These are phyloP conservation scores for Pomacea canaliculata DNA, from an alignment of 2,888 invertebrate species.

Conservation along the genomic window DNA sequence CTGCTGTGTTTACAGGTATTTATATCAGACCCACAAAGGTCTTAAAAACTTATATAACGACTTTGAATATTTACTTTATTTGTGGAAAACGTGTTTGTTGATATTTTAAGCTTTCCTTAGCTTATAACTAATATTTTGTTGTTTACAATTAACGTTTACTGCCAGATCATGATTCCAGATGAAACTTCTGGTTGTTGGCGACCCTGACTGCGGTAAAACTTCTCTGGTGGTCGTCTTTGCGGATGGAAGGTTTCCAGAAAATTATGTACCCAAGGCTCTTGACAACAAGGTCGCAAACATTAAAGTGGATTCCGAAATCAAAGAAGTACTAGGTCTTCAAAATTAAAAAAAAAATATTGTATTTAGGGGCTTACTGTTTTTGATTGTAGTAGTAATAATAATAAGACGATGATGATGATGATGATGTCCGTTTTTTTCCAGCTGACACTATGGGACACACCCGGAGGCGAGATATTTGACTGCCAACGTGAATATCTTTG, in stretches of 20 bases:
- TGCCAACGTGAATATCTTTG: constrained; percentile 94
- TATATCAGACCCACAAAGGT: no score
- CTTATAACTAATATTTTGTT: no score
- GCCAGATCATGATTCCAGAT: constrained; percentile 73
- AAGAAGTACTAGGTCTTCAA: constrained; percentile 73
- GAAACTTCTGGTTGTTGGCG: constrained; percentile 84
- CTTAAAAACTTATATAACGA: no score
- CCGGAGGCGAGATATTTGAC: constrained; percentile 98
- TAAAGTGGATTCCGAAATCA: constrained; percentile 87
- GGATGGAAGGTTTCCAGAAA: constrained; percentile 98
- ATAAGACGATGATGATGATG: no score
- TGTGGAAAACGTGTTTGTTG: no score
- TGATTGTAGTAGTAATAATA: no score
- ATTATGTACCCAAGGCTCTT: constrained; percentile 98
- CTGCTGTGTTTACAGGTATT: no score
- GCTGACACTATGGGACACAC: constrained; percentile 87
- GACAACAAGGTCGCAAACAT: constrained; percentile 99
- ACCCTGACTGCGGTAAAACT: constrained; percentile 35
- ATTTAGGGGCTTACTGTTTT: background rate
- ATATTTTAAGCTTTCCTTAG: no score
- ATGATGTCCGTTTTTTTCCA: constrained; percentile 44
- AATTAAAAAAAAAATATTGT: background rate
- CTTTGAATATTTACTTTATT: no score
- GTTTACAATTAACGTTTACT: no score
- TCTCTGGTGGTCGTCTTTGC: constrained; percentile 92